Conservation (phyloP, 2,113 vertebrate genomes). For the Pangasianodon gigas region DNA sequence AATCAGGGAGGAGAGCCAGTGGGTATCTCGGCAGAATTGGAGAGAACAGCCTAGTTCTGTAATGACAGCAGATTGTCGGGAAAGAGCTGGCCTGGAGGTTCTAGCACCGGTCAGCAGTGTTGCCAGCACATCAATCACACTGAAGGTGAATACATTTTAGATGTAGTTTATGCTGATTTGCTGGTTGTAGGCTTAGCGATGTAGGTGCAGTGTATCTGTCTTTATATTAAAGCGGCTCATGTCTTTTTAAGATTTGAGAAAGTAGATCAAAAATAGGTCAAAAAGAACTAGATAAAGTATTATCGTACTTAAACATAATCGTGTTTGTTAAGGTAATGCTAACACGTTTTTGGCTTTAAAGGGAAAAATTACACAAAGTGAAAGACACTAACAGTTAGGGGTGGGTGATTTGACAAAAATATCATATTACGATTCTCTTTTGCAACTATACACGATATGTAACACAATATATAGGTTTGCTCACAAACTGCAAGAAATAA, state of each 20-base stretch:
- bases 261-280: background rate
- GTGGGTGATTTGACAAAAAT: background rate
- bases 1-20: background rate
- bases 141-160: background rate
- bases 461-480: no score
- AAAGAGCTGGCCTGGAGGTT: background rate
- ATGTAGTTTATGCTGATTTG: background rate
- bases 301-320: background rate
- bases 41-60: constrained; percentile 40
- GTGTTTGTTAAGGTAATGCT: background rate
- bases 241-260: background rate
- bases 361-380: background rate
- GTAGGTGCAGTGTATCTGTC: background rate
- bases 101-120: constrained; percentile 22
- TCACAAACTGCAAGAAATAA: no score
- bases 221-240: background rate
- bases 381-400: background rate
- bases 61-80: background rate
- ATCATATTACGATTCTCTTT: background rate
- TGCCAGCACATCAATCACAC: constrained; percentile 40
- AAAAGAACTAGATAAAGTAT: background rate
- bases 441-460: background rate
- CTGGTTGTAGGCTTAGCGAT: background rate
- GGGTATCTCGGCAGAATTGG: constrained; percentile 35
- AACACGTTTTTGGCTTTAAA: background rate